Evolutionary conservation across 2,113 vertebrate species (phyloP).

Genomic region (Istiophorus platypterus): DNA sequence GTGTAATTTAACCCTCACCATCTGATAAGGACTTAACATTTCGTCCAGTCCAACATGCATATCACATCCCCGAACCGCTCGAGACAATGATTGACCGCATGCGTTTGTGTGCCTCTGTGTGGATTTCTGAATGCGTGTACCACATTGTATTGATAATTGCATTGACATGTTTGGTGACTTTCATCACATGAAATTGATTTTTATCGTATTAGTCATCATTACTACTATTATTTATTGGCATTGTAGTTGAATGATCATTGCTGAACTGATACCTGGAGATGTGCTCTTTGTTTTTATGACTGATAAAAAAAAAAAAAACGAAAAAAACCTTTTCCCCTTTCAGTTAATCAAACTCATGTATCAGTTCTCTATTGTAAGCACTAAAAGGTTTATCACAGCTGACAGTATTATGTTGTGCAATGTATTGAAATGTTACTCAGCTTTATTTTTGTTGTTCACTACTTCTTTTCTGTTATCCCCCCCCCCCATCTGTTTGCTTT

Average conservation of each 20-base stretch:
- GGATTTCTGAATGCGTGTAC: constrained; percentile 21
- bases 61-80: constrained; percentile 4
- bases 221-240: constrained; percentile 78
- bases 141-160: constrained; percentile 37
- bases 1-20: background rate
- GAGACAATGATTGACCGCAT: background rate
- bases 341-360: constrained; percentile 57
- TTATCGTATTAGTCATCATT: constrained; percentile 62
- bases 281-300: constrained; percentile 56
- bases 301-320: constrained; percentile 39
- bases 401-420: constrained; percentile 82
- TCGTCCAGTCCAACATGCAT: constrained; percentile 21
- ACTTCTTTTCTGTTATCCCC: background rate
- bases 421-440: constrained; percentile 78
- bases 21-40: constrained; percentile 13
- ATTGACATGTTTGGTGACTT: constrained; percentile 43
- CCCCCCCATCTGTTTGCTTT: constrained; percentile 16
- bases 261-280: constrained; percentile 23
- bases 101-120: constrained; percentile 21
- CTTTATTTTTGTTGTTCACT: constrained; percentile 65
- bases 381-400: constrained; percentile 54
- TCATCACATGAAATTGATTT: constrained; percentile 53
- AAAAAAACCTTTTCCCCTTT: background rate
- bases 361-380: constrained; percentile 51
- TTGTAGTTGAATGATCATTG: constrained; percentile 63